Base-by-base conservation (phyloP, 1,140 invertebrate genomes). In the Drosophila ohnishii region DNA sequence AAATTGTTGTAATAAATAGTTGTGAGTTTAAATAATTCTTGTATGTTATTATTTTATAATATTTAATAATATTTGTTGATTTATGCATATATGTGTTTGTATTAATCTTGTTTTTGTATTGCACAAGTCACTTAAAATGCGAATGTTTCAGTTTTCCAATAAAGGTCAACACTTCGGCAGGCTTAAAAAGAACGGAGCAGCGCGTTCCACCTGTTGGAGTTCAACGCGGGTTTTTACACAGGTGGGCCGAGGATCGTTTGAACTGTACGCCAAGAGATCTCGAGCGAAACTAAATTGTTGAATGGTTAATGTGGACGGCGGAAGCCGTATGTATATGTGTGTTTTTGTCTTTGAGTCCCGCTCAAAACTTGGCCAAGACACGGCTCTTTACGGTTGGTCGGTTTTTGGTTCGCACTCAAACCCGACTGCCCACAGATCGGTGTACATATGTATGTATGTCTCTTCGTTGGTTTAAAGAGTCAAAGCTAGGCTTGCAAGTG, bases 241-340 rank as follows among this genome's bases (percentile, higher is more conserved):
- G 71, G 71, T 79, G 75, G 66, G 72, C 75, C 66, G 51, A 37
- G 19, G 51, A 55, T 55, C 51, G 22, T 55, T 59, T 83, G 63
- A 71, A 90, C 82, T 83, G 87, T 69, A 79, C 79, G 72, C 70
- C 80, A 73, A 87, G 81, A 87, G 87, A 82, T 89, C 87, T 90
- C 83, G 74, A 75, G 61, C 79, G 62, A 86, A 90, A 90, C 86
- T 90, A 85, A 87, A 77, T 80, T 61, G 63, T 80, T 71, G 62
- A 76, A 80, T 62, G 47, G 62, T 53, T 80, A 80, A 55, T 55
- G 51, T 78, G 62, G 69, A 71, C 72, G 76, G 53, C 77, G 76
- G 76, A 84, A 84, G 65, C 75, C 64, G 42, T 16, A 42, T 44
- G 47, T 75, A 80, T 28, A 11, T 50, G 14, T 50, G 28, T 65